phyloP scores from a whole-genome alignment of 2,113 vertebrate genomes.

The Rhea pennata region DNA sequence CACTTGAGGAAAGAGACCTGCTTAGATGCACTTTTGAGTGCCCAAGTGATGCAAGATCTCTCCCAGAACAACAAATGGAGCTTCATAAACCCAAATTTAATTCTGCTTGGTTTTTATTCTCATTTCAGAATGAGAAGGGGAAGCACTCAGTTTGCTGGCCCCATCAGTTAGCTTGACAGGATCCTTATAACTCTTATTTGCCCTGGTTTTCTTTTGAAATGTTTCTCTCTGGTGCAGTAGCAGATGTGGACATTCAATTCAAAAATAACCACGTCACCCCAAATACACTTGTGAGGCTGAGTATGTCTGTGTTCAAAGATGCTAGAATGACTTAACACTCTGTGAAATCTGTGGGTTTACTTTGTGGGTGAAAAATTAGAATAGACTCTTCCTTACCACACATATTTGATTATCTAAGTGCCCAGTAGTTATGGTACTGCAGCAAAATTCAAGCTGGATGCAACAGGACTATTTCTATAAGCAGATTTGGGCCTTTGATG shows the following conservation, averaged over 20 bases:
- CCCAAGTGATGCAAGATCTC: not conserved
- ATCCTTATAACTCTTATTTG: not conserved
- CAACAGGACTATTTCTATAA: not conserved
- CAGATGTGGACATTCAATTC: not conserved
- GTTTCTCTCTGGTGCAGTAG: not conserved
- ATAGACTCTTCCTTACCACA: not conserved
- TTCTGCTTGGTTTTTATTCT: not conserved
- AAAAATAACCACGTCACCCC: not conserved
- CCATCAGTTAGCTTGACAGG: not conserved
- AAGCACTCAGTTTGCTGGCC: not conserved
- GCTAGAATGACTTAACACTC: not conserved
- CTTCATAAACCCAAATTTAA: not conserved
- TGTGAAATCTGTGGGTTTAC: constrained; percentile 3
- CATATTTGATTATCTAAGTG: not conserved
- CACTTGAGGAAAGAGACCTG: not conserved
- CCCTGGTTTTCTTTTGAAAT: not conserved
- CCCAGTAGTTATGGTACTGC: not conserved
- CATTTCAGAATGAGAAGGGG: not conserved
- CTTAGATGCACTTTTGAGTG: not conserved
- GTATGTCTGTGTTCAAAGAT: not conserved
- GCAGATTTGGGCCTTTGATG: constrained; percentile 27
- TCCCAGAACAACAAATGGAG: not conserved
- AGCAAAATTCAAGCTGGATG: not conserved
- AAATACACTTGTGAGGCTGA: not conserved
- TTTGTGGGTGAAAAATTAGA: not conserved